Base-by-base conservation (phyloP, 2,888 invertebrate species). In the Dolomedes plantarius region DNA sequence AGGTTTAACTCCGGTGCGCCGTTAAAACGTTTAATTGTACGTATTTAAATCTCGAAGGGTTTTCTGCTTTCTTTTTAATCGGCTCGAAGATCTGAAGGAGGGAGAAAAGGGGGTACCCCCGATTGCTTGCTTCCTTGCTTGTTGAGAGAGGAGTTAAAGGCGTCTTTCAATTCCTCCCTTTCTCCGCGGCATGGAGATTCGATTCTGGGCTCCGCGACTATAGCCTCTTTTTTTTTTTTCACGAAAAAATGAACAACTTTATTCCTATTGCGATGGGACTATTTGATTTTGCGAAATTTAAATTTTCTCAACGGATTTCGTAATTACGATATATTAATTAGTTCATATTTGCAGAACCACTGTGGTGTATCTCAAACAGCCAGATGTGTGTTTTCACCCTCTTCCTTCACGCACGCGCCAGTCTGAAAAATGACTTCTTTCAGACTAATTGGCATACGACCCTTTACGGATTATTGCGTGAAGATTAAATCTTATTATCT, bases 11-110 rank as follows among this genome's bases (percentile, higher is more conserved):
- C 41, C 28, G 36, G 67, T n/a, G 67, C 69, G 67, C 65, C 77
- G 83, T 83, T 83, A 83, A 83, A 83, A 71, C 82, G 82, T 72
- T 78, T 85, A 85, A 85, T 85, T 78, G 83, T 77, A 77, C 77
- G 65, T 77, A 78, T 77, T 85, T 77, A 77, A 67, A 73, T 69
- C 32, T 19, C 67, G 67, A 67, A 67, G 23, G 32, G 67, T 28
- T 67, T 36, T 67, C 67, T 67, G n/a, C 65, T 16, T 65, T 67
- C 36, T 67, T 36, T 32, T 65, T 67, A 19, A 67, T 32, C 67
- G 36, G 67, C 31, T 67, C 7, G 32, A 32, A 16, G n/a, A 32
- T 67, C 36, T 67, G 32, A 67, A 56, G 56, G 56, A 56, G 23
- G 3, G 41, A 13, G 36, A 7, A 36, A 11, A 16, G 46, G 46